Percentiles rank a stretch among this genome's conserved stretches.
phyloP scores from a whole-genome alignment of 1,140 invertebrate species.

The Nautilus pompilius region DNA sequence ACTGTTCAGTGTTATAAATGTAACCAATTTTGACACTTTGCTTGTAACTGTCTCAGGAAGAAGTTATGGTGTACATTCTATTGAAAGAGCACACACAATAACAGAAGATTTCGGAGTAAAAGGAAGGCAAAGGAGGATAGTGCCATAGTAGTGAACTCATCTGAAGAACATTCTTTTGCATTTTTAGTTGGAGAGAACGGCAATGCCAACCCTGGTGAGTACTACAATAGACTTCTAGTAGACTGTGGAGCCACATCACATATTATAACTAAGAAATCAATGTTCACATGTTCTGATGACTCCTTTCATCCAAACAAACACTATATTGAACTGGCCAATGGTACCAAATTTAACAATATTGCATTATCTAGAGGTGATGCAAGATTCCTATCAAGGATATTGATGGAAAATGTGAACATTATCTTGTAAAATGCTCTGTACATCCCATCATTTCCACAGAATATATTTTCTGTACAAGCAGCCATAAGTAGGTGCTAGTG shows the following conservation, averaged over 20 bases:
- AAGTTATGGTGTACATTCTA: too few relatives aligned
- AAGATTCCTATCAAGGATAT: constrained; percentile 1
- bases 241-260: too few relatives aligned
- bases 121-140: too few relatives aligned
- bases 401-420: background rate
- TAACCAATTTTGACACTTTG: too few relatives aligned
- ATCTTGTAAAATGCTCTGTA: constrained; percentile 12
- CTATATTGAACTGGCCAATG: constrained; percentile 16
- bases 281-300: constrained; percentile 7
- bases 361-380: constrained; percentile 3
- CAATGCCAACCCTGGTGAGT: background rate
- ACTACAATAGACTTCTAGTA: too few relatives aligned
- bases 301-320: constrained; percentile 7
- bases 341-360: background rate
- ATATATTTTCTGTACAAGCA: constrained; percentile 12
- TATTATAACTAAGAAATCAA: constrained; percentile 12
- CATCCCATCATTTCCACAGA: constrained; percentile 12
- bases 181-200: background rate
- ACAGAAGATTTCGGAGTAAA: too few relatives aligned
- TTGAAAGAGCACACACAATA: too few relatives aligned
- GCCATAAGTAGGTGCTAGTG: too few relatives aligned
- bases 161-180: background rate
- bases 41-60: too few relatives aligned
- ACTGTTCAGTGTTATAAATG: too few relatives aligned
- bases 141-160: constrained; percentile 1